Evolutionary conservation across 92 coral and sea anemone genomes (phyloP).

Genomic region (Scolanthus callimorphus): DNA sequence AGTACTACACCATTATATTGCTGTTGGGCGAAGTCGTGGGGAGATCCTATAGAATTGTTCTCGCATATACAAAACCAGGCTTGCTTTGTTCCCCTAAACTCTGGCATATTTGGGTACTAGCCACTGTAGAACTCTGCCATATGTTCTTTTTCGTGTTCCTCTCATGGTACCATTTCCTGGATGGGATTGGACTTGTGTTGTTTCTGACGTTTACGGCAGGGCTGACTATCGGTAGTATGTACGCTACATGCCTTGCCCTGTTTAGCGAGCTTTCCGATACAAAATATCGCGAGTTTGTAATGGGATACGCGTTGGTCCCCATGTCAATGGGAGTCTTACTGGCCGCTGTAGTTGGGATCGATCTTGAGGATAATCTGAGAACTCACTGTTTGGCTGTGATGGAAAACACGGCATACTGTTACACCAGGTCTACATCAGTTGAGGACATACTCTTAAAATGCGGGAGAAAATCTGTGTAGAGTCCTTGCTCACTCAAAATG

Average conservation of each 20-base stretch:
- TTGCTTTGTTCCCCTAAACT: neutral
- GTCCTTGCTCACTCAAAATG: no score
- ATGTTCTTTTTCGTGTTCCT: neutral
- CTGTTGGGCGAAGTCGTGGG: neutral
- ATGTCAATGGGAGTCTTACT: neutral
- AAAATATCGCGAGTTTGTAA: slow-evolving; percentile 1
- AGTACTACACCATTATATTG: neutral
- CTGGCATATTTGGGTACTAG: neutral
- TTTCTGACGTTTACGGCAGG: neutral
- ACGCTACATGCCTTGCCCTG: neutral
- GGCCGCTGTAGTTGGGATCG: neutral
- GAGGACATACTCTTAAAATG: no score
- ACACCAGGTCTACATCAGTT: no score
- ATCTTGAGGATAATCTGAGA: neutral
- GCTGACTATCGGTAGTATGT: neutral
- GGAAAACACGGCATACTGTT: neutral
- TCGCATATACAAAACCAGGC: neutral
- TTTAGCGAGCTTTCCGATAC: no score
- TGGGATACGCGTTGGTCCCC: neutral
- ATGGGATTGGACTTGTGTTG: neutral
- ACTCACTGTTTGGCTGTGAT: neutral
- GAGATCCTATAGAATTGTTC: neutral
- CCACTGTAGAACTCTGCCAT: neutral
- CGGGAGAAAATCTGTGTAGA: no score
- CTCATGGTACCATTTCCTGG: no score